Evolutionary conservation across 2,888 invertebrate species (phyloP), one percentile per base, ranked within the genome.

Genomic region (Lasius fuliginosus): DNA sequence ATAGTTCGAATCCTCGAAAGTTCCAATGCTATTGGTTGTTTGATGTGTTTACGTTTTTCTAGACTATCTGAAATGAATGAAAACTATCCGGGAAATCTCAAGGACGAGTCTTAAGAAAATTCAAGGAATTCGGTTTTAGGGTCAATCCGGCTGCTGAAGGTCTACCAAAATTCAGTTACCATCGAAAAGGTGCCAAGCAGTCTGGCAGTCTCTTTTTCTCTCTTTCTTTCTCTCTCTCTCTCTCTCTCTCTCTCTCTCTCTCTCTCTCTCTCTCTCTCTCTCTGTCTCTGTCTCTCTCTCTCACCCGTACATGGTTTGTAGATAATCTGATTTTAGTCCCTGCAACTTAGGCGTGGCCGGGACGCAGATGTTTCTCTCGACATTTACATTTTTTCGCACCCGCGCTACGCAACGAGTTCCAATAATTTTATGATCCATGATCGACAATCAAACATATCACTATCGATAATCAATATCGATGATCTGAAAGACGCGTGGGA

Each of bases 161-260:
- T 18, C 46, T 46, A 46, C 15, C 23, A 23, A 23, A 46, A 46
- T 46, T 18, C 1, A 5, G 18, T 4, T 5, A 18, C 46, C 15
- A 4, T 15, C 15, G 49, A 8, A 85, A 85, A 81, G 93, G 92
- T 92, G 92, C 92, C 93, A 92, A 91, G 92, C 93, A 92, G 92
- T 93, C 92, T 93, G 92, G 91, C 8, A 53, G 49, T 53, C 87
- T 86, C 82, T 84, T 75, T 86, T 67, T 46, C 33, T 69, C 62
- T 82, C 85, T 53, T 33, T 69, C 62, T 82, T 84, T 53, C 18
- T 49, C 18, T n/a, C 6, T 49, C 6, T 46, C 0, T 18, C 15
- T 46, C 5, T 46, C 4, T 18, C 18, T 15, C 5, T 49, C 18
- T 49, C 5, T 49, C 5, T 18, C 40, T 69, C 62, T 82, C 84